A percentile compares a stretch with the other conserved stretches of the same genome.
phyloP scores from a whole-genome alignment of 2,113 vertebrate species.

The Leptobrachium leishanense region DNA sequence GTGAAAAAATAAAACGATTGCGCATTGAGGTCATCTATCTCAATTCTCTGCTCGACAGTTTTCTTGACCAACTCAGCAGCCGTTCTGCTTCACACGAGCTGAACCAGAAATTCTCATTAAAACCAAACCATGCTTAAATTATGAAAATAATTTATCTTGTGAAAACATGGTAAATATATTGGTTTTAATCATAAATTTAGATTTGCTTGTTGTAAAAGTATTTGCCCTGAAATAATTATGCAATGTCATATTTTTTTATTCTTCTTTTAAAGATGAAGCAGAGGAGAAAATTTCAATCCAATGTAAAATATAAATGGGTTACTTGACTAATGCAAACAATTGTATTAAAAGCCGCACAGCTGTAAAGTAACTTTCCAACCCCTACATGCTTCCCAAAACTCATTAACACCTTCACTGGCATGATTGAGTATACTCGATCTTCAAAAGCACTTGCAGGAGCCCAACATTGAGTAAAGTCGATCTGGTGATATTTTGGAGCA shows the following conservation, averaged over 20 bases:
- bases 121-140: constrained; percentile 44
- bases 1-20: constrained; percentile 21
- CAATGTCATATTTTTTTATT: constrained; percentile 40
- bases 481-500: too few species aligned
- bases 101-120: constrained; percentile 51
- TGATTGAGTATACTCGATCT: too few species aligned
- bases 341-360: too few species aligned
- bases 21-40: constrained; percentile 47
- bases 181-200: constrained; percentile 49
- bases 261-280: constrained; percentile 23
- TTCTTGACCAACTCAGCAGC: constrained; percentile 43
- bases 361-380: too few species aligned
- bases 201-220: constrained; percentile 40
- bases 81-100: constrained; percentile 45
- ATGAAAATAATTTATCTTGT: constrained; percentile 50
- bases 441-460: too few species aligned
- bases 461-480: too few species aligned
- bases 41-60: constrained; percentile 46
- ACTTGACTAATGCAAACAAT: too few species aligned
- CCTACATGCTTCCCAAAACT: too few species aligned
- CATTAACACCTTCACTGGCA: too few species aligned
- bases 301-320: background rate
- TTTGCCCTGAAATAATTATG: constrained; percentile 34
- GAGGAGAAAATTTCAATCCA: background rate
- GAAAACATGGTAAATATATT: constrained; percentile 49